Percentiles rank a stretch among this genome's conserved stretches.
Evolutionary conservation across 2,888 invertebrate genomes (phyloP).

Genomic region (Melanargia galathea): DNA sequence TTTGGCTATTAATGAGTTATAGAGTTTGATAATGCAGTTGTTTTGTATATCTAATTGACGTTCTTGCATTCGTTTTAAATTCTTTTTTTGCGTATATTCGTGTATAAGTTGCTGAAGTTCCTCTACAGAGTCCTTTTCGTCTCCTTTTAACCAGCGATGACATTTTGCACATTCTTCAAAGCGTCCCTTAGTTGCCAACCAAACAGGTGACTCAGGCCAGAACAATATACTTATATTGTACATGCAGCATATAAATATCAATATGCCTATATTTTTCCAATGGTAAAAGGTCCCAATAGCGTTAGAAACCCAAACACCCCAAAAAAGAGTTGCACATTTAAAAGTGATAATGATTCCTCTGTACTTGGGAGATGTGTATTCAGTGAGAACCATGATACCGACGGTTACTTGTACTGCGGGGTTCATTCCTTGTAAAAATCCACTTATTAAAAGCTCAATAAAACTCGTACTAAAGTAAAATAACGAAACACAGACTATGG

Average conservation of each 20-base stretch:
- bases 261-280: no score
- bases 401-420: no score
- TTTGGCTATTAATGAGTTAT: constrained; percentile 12
- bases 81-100: neutral
- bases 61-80: constrained; percentile 44
- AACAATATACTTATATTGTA: no score
- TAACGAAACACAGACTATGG: no score
- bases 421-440: no score
- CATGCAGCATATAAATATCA: no score
- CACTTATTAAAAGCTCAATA: no score
- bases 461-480: no score
- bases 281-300: constrained; percentile 46
- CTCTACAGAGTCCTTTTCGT: constrained; percentile 30
- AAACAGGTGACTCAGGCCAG: no score
- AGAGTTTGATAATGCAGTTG: constrained; percentile 5
- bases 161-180: no score
- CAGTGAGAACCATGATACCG: no score
- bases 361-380: constrained; percentile 47
- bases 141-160: constrained; percentile 41
- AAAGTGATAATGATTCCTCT: constrained; percentile 47
- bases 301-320: constrained; percentile 50
- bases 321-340: constrained; percentile 46
- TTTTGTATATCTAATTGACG: constrained; percentile 28
- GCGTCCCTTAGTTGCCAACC: no score
- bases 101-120: constrained; percentile 35